Evolutionary conservation across 1,140 invertebrate genomes (phyloP), one percentile per base, ranked within the genome.

Genomic region (Hypothenemus hampei): DNA sequence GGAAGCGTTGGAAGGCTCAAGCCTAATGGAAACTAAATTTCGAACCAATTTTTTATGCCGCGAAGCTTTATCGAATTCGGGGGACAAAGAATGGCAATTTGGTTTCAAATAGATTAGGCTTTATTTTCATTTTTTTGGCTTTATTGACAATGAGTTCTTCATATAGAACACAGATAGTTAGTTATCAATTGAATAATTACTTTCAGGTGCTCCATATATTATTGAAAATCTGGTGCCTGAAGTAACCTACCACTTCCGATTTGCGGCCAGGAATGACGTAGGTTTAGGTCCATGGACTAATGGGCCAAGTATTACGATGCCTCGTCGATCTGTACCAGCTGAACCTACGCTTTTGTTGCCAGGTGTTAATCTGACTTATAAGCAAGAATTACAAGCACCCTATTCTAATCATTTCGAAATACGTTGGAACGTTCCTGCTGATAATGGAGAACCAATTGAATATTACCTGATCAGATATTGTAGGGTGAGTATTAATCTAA

Each of bases 391-490:
- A 0, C 71, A 75, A 40, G 82, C 79, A 8, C 71, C 78, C 22
- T 91, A 81, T 70, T 81, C 80, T 20, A 82, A 89, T 72, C 81
- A 82, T 63, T 92, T 84, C 68, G 84, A 92, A 66, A 65, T 93
- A 1, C 77, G 81, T 63, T 95, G 91, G 91, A 81, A 78, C 48
- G 81, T 85, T 24, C 89, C 91, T 0, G 80, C 82, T 10, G 85
- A 94, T 66, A 95, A 95, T 72, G 92, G 92, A 3, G 87, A 91
- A 72, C 83, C 82, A 2, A 93, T 96, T 63, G 84, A 91, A 62
- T 75, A 75, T 65, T 96, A 93, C 73, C 76, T 84, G 68, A 80
- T 96, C 40, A 83, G 77, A 63, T 90, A 84, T 67, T 92, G 89
- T 68, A 78, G 80, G 61, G 88, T 90, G 77, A 81, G 81, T 78